phyloP scores from a whole-genome alignment of 2,113 vertebrate species.

The Xenopus laevis region DNA sequence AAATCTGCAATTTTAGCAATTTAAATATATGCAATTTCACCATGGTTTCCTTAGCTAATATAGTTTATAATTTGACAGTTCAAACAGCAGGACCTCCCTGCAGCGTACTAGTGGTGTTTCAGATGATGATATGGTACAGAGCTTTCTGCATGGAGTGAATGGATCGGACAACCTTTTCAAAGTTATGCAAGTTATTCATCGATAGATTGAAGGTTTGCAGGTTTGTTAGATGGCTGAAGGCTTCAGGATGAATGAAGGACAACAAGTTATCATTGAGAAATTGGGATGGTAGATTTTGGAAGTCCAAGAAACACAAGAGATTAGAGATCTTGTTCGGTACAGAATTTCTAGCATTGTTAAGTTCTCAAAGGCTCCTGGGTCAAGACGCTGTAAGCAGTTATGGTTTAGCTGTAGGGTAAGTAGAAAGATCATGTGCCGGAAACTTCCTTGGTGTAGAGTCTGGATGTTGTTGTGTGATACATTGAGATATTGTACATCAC shows the following conservation, averaged over 20 bases:
- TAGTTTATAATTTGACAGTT: too few species aligned
- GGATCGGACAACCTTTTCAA: slow-evolving; percentile 54
- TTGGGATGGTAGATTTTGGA: slow-evolving; percentile 56
- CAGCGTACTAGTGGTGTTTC: too few species aligned
- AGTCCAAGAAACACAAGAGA: slow-evolving; percentile 58
- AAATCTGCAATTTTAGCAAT: too few species aligned
- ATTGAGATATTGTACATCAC: slow-evolving; percentile 47
- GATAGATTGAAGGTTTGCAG: slow-evolving; percentile 54
- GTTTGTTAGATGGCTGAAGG: slow-evolving; percentile 52
- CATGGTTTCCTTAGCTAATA: too few species aligned
- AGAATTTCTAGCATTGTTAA: slow-evolving; percentile 55
- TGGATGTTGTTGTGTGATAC: slow-evolving; percentile 42
- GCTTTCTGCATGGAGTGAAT: slow-evolving; percentile 51
- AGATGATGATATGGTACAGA: too few species aligned
- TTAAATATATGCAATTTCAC: too few species aligned
- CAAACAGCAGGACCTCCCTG: too few species aligned
- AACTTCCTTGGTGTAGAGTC: slow-evolving; percentile 47
- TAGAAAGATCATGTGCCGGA: slow-evolving; percentile 54
- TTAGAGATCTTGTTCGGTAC: slow-evolving; percentile 58
- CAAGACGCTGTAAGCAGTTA: slow-evolving; percentile 54
- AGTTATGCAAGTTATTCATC: slow-evolving; percentile 56
- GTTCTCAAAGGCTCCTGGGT: slow-evolving; percentile 59
- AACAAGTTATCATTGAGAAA: slow-evolving; percentile 57
- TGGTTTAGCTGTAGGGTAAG: slow-evolving; percentile 52
- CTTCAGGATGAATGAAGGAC: slow-evolving; percentile 42